A percentile compares a stretch with the other conserved stretches of the same genome.
phyloP scores from a whole-genome alignment of 37 sponge, comb jelly and placozoan genomes.

The Crambe crambe region DNA sequence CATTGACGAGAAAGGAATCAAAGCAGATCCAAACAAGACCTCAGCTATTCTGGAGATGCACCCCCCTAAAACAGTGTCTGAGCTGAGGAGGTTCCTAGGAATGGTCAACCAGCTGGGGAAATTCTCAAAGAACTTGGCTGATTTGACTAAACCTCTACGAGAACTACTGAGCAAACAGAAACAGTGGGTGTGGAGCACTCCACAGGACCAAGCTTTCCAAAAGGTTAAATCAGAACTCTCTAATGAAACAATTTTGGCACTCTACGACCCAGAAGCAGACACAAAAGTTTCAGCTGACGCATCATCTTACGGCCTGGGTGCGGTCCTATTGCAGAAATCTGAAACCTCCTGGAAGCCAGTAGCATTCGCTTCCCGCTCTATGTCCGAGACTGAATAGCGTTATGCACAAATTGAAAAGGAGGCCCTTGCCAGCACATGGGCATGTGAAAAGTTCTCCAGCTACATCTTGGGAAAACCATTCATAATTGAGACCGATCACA shows the following conservation, averaged over 20 bases:
- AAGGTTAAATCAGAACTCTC: constrained; percentile 32
- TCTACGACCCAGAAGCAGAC: constrained; percentile 26
- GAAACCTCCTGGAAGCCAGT: constrained; percentile 26
- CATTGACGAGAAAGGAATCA: constrained; percentile 15
- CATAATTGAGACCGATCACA: constrained; percentile 39
- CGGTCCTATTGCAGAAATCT: constrained; percentile 28
- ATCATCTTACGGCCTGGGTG: constrained; percentile 49
- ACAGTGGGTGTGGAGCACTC: constrained; percentile 44
- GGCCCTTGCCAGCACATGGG: constrained; percentile 47
- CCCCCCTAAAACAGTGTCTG: background rate
- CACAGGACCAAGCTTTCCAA: constrained; percentile 28
- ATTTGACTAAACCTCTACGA: constrained; percentile 48
- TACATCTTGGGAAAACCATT: constrained; percentile 33
- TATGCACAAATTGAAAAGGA: constrained; percentile 56
- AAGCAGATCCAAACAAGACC: constrained; percentile 54
- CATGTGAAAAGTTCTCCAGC: constrained; percentile 26
- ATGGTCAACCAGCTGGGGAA: constrained; percentile 66
- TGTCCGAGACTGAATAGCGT: constrained; percentile 35
- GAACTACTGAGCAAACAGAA: constrained; percentile 25
- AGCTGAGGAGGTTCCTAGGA: constrained; percentile 52
- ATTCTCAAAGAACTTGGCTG: constrained; percentile 39
- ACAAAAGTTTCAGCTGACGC: constrained; percentile 47
- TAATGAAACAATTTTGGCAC: constrained; percentile 28
- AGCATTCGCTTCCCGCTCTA: constrained; percentile 33
- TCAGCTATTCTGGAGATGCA: constrained; percentile 32